Percentiles rank a stretch among this genome's conserved stretches.
These are phyloP conservation scores for Bathynomus jamesi DNA, from an alignment of 1,140 invertebrate genomes.

Conservation along the genomic window DNA sequence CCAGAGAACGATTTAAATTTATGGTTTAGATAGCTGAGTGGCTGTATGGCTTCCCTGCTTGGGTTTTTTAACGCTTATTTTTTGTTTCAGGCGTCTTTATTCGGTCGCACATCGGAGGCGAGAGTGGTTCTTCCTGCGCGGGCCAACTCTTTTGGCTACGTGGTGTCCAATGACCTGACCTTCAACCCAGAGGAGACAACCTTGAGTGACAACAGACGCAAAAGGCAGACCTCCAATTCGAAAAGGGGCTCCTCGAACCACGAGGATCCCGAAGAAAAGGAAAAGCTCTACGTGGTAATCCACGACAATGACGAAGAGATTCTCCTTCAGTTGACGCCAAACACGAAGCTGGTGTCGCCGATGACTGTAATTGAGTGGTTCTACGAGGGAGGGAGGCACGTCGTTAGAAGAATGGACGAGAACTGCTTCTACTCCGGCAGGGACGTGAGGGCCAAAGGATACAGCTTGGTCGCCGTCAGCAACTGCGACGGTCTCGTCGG, in stretches of 20 bases:
- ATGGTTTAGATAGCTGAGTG: too few species aligned
- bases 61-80: too few species aligned
- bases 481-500: constrained; percentile 31
- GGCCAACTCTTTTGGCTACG: neutral
- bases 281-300: constrained; percentile 30
- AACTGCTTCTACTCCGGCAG: constrained; percentile 28
- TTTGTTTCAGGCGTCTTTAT: too few species aligned
- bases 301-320: constrained; percentile 27
- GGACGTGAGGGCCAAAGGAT: constrained; percentile 8
- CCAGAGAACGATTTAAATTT: too few species aligned
- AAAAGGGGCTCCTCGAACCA: neutral
- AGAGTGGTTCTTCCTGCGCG: neutral
- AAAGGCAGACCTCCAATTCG: neutral
- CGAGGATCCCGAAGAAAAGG: neutral
- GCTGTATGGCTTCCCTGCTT: too few species aligned
- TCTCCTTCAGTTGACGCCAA: constrained; percentile 26
- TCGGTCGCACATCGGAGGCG: too few species aligned
- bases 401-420: constrained; percentile 11
- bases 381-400: constrained; percentile 18
- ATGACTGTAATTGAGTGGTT: constrained; percentile 34
- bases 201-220: neutral
- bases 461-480: constrained; percentile 30
- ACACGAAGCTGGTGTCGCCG: constrained; percentile 20
- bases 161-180: neutral
- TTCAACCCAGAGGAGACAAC: neutral